Percentiles rank a stretch among this genome's conserved stretches.
These are phyloP conservation scores for Hyles euphorbiae DNA, from an alignment of 1,140 invertebrate genomes.

Conservation along the genomic window DNA sequence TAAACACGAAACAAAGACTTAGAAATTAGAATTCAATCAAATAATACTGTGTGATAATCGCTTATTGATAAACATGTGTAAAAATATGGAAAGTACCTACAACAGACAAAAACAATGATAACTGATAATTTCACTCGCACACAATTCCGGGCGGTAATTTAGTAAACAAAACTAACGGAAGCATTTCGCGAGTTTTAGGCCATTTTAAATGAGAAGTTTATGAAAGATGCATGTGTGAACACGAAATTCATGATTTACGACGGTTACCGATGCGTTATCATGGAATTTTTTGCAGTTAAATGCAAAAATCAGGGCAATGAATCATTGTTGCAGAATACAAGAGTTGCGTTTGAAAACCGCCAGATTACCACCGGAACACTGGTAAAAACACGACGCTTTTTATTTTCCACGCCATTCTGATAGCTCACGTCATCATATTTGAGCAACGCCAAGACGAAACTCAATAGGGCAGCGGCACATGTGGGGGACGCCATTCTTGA, in stretches of 20 bases:
- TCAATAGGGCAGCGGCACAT: conserved; percentile 70
- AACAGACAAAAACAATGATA: conserved; percentile 18
- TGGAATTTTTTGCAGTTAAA: conserved; percentile 37
- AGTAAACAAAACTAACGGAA: conserved; percentile 63
- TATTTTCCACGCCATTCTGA: conserved; percentile 41
- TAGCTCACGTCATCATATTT: conserved; percentile 63
- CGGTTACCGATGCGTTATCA: neutral
- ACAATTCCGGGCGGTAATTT: conserved; percentile 38
- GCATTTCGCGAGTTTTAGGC: conserved; percentile 22
- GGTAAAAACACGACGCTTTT: conserved; percentile 22
- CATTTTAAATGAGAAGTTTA: neutral
- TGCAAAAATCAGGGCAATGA: conserved; percentile 61
- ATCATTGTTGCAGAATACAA: conserved; percentile 42
- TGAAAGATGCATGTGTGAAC: neutral
- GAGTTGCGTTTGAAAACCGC: conserved; percentile 20
- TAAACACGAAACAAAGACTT: neutral
- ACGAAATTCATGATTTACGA: neutral
- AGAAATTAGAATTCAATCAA: neutral
- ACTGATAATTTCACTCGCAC: conserved; percentile 17
- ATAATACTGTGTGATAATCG: neutral
- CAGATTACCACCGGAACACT: conserved; percentile 32
- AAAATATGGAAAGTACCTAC: conserved; percentile 4
- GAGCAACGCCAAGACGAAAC: conserved; percentile 57
- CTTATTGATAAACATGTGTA: conserved; percentile 10
- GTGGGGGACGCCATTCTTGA: conserved; percentile 76